These are phyloP conservation scores for Hirtodrosophila histrioides DNA, from an alignment of 2,888 invertebrate species.

Conservation along the genomic window DNA sequence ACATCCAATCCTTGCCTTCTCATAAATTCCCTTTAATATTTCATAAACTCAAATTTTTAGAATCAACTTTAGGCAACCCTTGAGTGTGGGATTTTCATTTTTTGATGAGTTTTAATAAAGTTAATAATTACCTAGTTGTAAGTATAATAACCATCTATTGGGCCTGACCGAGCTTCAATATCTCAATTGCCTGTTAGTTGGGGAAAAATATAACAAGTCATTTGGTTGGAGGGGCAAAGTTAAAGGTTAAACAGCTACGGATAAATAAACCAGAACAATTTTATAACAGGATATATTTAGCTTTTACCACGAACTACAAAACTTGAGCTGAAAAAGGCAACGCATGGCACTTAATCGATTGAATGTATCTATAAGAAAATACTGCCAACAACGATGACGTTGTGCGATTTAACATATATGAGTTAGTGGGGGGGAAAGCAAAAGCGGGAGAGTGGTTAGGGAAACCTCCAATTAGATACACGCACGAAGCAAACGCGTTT, in stretches of 20 bases:
- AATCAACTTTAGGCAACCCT: neutral
- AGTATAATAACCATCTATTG: constrained; percentile 30
- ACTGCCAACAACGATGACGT: constrained; percentile 30
- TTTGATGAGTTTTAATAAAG: constrained; percentile 21
- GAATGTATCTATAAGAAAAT: constrained; percentile 9
- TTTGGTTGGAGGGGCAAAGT: neutral
- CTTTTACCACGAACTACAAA: constrained; percentile 6
- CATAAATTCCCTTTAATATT: constrained; percentile 1
- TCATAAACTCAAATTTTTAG: constrained; percentile 18
- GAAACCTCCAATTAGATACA: constrained; percentile 47
- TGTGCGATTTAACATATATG: constrained; percentile 40
- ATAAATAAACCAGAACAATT: constrained; percentile 28
- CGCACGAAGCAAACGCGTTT: constrained; percentile 64
- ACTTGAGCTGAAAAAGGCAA: constrained; percentile 25
- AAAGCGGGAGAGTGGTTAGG: neutral
- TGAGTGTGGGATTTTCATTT: neutral
- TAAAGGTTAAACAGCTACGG: neutral
- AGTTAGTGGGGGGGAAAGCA: constrained; percentile 1
- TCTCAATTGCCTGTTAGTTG: constrained; percentile 14
- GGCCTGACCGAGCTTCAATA: constrained; percentile 3
- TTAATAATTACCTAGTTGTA: constrained; percentile 14
- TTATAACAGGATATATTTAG: neutral
- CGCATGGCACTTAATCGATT: constrained; percentile 53
- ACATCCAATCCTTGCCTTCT: neutral
- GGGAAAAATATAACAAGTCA: constrained; percentile 37